Conservation (phyloP, 2,888 invertebrate genomes). For the Erebia aethiops region DNA sequence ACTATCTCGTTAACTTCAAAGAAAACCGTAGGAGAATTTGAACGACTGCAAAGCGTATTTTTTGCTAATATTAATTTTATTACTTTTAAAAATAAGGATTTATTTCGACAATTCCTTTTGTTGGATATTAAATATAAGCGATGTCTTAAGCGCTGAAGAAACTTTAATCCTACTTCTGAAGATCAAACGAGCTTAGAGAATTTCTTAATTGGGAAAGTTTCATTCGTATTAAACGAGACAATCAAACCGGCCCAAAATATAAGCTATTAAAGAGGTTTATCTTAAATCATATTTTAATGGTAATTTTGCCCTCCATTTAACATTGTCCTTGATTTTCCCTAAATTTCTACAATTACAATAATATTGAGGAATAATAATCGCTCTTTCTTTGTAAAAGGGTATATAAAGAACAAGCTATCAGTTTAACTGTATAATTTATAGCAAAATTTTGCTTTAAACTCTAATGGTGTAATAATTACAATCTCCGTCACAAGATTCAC, state of each 20-base stretch:
- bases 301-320: background rate
- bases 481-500: no score
- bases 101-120: no score
- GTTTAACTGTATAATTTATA: no score
- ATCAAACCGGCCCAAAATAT: background rate
- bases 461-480: no score
- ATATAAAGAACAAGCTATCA: no score
- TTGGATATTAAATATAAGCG: background rate
- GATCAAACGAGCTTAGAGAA: constrained; percentile 29
- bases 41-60: no score
- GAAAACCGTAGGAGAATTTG: background rate
- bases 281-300: constrained; percentile 1
- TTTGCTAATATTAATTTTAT: no score
- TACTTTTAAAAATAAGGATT: no score
- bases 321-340: background rate
- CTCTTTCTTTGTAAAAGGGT: no score
- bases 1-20: background rate
- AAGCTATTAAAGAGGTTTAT: constrained; percentile 1
- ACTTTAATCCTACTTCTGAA: constrained; percentile 21
- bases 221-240: constrained; percentile 16
- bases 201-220: constrained; percentile 37
- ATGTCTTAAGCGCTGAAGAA: constrained; percentile 8
- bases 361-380: no score
- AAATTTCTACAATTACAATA: no score
- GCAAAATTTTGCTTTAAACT: no score